Percentiles rank a stretch among this genome's conserved stretches.
phyloP scores from a whole-genome alignment of 1,140 invertebrate genomes.

The Pristionchus pacificus region DNA sequence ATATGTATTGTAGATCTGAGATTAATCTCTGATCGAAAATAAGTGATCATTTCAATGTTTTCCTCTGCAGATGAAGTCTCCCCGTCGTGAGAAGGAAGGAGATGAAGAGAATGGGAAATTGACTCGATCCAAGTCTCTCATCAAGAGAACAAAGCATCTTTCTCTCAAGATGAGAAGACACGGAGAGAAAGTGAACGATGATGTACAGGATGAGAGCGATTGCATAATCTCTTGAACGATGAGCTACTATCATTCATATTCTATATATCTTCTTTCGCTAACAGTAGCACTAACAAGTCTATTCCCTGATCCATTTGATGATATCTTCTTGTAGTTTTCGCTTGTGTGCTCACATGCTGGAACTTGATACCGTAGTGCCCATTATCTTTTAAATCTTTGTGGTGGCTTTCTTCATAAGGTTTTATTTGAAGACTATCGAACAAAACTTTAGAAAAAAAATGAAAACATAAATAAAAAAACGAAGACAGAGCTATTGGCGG shows the following conservation, averaged over 20 bases:
- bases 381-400: too few relatives aligned
- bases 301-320: too few relatives aligned
- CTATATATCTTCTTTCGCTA: neutral
- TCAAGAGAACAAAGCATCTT: constrained; percentile 42
- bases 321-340: too few relatives aligned
- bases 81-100: constrained; percentile 31
- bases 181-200: constrained; percentile 23
- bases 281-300: too few relatives aligned
- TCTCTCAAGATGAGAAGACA: constrained; percentile 40
- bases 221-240: constrained; percentile 31
- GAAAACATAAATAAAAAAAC: too few relatives aligned
- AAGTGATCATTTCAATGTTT: neutral
- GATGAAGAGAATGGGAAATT: constrained; percentile 1
- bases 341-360: too few relatives aligned
- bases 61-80: constrained; percentile 17
- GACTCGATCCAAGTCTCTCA: neutral
- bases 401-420: too few relatives aligned
- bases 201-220: constrained; percentile 35
- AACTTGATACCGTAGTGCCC: too few relatives aligned
- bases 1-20: neutral
- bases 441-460: too few relatives aligned
- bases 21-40: neutral
- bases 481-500: too few relatives aligned
- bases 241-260: neutral
- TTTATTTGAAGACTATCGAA: too few relatives aligned